Conservation (phyloP, 2,888 invertebrate species). For the Caradrina kadenii region DNA sequence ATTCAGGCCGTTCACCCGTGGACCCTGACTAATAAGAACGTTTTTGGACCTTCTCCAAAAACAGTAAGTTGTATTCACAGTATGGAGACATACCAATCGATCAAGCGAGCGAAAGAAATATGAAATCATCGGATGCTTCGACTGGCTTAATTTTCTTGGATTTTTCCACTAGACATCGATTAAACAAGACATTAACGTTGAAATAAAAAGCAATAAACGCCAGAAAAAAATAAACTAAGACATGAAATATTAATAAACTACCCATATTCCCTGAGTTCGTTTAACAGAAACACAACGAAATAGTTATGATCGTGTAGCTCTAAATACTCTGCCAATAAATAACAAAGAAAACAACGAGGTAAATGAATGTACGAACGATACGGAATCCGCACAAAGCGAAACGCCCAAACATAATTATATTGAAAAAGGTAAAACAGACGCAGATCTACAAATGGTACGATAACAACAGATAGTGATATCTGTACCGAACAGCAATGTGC, state of each 20-base stretch:
- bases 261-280: conserved; percentile 28
- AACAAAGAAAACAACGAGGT: conserved; percentile 42
- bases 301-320: conserved; percentile 21
- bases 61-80: conserved; percentile 70
- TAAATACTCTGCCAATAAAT: conserved; percentile 54
- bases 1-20: conserved; percentile 82
- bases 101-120: conserved; percentile 43
- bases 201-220: conserved; percentile 35
- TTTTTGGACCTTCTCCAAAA: conserved; percentile 84
- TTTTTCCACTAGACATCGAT: conserved; percentile 33
- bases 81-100: conserved; percentile 51
- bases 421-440: conserved; percentile 69
- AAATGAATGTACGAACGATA: conserved; percentile 21
- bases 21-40: conserved; percentile 77
- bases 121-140: conserved; percentile 21
- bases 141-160: conserved; percentile 28
- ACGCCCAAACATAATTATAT: conserved; percentile 58
- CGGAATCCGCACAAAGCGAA: conserved; percentile 59
- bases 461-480: conserved; percentile 74
- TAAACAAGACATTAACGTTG: conserved; percentile 25
- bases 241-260: conserved; percentile 33
- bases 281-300: conserved; percentile 38
- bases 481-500: conserved; percentile 66
- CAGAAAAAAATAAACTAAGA: conserved; percentile 10
- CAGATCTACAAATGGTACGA: conserved; percentile 72